Base-by-base conservation (phyloP, 2,113 vertebrate genomes). In the Triplophysa rosa region DNA sequence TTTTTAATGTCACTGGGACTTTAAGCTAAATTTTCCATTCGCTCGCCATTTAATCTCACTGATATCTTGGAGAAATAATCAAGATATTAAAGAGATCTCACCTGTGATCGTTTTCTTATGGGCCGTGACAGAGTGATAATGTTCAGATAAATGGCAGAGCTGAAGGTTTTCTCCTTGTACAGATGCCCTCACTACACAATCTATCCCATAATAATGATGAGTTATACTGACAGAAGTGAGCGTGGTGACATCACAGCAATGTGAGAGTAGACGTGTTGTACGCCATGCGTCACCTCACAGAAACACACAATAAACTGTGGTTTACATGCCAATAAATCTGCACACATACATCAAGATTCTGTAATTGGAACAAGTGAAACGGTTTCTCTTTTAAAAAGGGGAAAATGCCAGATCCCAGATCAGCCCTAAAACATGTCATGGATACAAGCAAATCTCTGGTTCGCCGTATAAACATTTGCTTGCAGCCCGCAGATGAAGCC, bases 261-360 rank as follows among this genome's bases (percentile, higher is more conserved):
- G 33, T 37, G 33, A 37, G 33, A 37, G 33, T 6, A 6, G 6
- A 85, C 91, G 88, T 84, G 84, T 89, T 90, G 90, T 91, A 90
- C 80, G 69, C 80, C 78, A 75, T 11, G 26, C 58, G 81, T 85
- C 75, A 84, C 87, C 82, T 86, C 84, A 84, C 81, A 90, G 70
- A 90, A 88, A 84, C 45, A 68, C 66, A 26, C 16, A 40, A 66
- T 9, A 69, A 29, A 14, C 45, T 1, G 23, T 87, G 87, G 89
- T 90, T 91, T 91, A 92, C 86, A 86, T 81, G 88, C 79, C 79
- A 88, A 91, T 92, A 91, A 90, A 91, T 90, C 84, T 85, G 84
- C 86, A 86, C 86, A 86, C 88, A 87, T 90, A 87, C 89, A 90
- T 87, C 6, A 37, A 37, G 5, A 91, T 86, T 90, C 86, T 70